Conservation (phyloP, 2,797 vertebrate species). For the Lepus oiostolus region DNA sequence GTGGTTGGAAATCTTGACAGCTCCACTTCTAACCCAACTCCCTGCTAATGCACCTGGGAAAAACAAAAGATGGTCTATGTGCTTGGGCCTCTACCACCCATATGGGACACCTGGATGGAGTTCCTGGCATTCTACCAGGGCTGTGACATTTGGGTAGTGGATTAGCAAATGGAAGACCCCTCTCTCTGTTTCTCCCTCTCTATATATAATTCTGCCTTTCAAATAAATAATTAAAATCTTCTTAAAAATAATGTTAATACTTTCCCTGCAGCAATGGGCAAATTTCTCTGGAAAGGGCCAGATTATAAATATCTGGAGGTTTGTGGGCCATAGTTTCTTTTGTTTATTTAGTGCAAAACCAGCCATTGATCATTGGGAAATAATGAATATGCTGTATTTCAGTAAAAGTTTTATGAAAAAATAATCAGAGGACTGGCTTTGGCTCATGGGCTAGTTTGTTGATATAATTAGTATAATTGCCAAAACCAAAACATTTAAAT, state of each 20-base stretch:
- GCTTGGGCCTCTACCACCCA: too few species aligned
- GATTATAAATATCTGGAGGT: constrained; percentile 16
- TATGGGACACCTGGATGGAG: too few species aligned
- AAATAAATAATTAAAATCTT: too few species aligned
- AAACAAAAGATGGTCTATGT: too few species aligned
- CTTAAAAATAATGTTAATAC: background rate
- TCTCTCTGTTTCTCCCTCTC: too few species aligned
- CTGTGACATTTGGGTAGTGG: too few species aligned
- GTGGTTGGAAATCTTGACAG: too few species aligned
- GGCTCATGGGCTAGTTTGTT: background rate
- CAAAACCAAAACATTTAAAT: constrained; percentile 43
- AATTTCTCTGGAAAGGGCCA: background rate
- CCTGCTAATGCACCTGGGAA: too few species aligned
- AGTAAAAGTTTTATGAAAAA: constrained; percentile 3
- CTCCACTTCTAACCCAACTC: too few species aligned
- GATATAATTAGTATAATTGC: background rate
- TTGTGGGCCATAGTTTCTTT: background rate
- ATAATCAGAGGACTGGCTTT: constrained; percentile 28
- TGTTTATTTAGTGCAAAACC: background rate
- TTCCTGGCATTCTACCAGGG: too few species aligned
- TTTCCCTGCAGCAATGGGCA: background rate
- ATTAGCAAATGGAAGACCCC: too few species aligned
- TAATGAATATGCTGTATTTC: background rate
- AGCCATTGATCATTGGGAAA: background rate
- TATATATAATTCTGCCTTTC: too few species aligned